Evolutionary conservation across 2,888 invertebrate species (phyloP).

Genomic region (Scelioninae gen. 1): DNA sequence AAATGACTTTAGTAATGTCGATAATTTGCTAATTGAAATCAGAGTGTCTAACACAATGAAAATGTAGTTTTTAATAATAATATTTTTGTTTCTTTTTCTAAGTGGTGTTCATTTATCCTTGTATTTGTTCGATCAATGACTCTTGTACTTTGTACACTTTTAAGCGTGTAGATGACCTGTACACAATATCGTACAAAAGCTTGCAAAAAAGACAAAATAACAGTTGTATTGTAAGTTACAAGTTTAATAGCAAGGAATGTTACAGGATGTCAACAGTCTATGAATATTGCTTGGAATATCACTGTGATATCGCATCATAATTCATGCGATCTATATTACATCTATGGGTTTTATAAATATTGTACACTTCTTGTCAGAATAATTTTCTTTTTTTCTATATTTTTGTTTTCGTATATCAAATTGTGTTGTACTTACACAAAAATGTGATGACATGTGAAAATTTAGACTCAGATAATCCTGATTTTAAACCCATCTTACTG

Average conservation of each 20-base stretch:
- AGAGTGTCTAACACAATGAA: conserved; percentile 77
- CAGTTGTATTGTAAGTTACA: conserved; percentile 15
- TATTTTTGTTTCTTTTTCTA: conserved; percentile 76
- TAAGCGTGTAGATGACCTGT: conserved; percentile 43
- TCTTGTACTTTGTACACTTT: conserved; percentile 57
- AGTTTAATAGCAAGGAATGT: conserved; percentile 51
- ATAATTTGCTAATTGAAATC: conserved; percentile 74
- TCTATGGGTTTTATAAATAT: conserved; percentile 62
- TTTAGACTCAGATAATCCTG: conserved; percentile 12
- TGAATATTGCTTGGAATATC: conserved; percentile 65
- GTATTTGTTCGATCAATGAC: conserved; percentile 53
- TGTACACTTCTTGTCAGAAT: conserved; percentile 59
- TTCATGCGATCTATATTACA: conserved; percentile 56
- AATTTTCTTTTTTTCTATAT: conserved; percentile 42
- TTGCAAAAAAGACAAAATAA: conserved; percentile 14
- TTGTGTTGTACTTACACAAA: conserved; percentile 21
- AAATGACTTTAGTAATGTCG: conserved; percentile 76
- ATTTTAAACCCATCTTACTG: neutral
- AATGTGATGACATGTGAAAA: conserved; percentile 7
- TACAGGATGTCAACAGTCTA: conserved; percentile 61
- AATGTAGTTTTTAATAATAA: conserved; percentile 80
- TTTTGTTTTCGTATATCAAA: neutral
- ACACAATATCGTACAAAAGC: conserved; percentile 54
- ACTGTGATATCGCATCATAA: conserved; percentile 64
- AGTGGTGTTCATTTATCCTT: conserved; percentile 76